phyloP scores from a whole-genome alignment of 2,113 vertebrate species.

The Gopherus evgoodei region DNA sequence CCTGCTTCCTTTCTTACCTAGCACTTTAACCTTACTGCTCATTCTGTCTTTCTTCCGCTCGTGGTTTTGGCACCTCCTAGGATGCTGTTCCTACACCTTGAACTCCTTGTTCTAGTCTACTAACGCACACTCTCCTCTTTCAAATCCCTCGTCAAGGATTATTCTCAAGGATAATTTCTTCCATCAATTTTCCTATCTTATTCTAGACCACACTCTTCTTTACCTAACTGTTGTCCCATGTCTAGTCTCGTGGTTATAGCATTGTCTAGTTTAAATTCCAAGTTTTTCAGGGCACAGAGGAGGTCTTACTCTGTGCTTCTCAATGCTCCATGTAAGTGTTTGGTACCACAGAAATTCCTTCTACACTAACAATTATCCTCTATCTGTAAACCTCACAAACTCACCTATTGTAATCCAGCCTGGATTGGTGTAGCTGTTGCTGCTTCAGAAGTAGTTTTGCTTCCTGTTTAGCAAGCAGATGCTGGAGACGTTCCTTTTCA shows the following conservation, averaged over 20 bases:
- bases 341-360: neutral
- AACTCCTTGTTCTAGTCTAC: constrained; percentile 11
- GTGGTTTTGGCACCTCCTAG: neutral
- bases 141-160: neutral
- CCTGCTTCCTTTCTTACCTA: neutral
- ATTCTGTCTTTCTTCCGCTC: neutral
- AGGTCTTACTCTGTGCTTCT: neutral
- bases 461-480: constrained; percentile 89
- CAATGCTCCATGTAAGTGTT: neutral
- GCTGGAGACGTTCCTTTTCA: constrained; percentile 90
- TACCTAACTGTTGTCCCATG: neutral
- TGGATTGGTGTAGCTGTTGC: constrained; percentile 85
- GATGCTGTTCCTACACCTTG: neutral
- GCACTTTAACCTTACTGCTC: neutral
- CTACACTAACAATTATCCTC: neutral
- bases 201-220: neutral
- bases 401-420: constrained; percentile 85
- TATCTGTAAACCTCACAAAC: neutral
- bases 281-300: neutral
- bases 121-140: neutral
- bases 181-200: neutral
- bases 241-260: neutral
- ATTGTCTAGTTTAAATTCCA: neutral
- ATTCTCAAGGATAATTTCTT: neutral
- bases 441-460: constrained; percentile 88